Evolutionary conservation across 2,113 vertebrate species (phyloP), one percentile per base, ranked within the genome.

Genomic region (Orthonyx spaldingii): DNA sequence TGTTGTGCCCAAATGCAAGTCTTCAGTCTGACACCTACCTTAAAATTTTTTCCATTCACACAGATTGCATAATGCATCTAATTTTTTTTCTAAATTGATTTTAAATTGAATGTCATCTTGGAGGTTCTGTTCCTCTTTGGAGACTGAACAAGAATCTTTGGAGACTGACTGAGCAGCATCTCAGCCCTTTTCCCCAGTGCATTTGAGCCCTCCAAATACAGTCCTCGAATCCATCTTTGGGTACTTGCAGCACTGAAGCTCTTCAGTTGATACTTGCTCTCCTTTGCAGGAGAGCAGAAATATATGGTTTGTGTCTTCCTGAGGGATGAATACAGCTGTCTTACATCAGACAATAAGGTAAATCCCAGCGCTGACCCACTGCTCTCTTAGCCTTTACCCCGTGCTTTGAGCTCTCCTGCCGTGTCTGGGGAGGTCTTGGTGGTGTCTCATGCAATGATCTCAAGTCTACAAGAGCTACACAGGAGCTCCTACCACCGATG

Each of bases 281-380:
- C 12, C 7, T 66, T 33, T 17, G 13, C 19, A 42, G 35, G 28
- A 28, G 3, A 65, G n/a, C 37, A 87, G 41, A 50, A 89, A 44
- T 5, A 0, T 1, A 0, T 10, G 7, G 16, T 69, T n/a, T 84
- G 41, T 65, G 64, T 12, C 15, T n/a, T 55, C 60, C 53, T 19
- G 26, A 61, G 39, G 37, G 28, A 16, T 57, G 22, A 10, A 6
- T 26, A 9, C 16, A 35, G 11, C 32, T 74, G 26, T 6, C 47
- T 22, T 69, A 2, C 11, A 16, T 33, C 39, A 61, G 9, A 3
- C n/a, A n/a, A 1, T 4, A 17, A 44, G 21, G 24, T 33, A 42
- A 70, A 53, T 23, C 5, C 5, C 11, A 41, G 22, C 5, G 1
- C n/a, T 72, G 21, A 33, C 32, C n/a, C 19, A 7, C 16, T 79